phyloP scores from a whole-genome alignment of 2,797 vertebrate species.

The Takifugu ocellatus region DNA sequence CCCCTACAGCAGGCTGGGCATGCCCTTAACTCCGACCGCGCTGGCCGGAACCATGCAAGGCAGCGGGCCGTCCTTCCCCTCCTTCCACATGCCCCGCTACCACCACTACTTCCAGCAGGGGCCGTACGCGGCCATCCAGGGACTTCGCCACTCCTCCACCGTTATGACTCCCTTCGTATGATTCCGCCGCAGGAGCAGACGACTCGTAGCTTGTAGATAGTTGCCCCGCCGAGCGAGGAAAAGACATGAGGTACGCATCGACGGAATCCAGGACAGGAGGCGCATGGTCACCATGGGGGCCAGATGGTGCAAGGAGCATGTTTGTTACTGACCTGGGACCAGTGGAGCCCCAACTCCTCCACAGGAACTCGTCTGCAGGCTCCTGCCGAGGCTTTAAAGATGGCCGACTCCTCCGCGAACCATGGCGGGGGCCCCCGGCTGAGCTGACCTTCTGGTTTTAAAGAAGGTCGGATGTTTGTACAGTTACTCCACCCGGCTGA shows the following conservation, averaged over 20 bases:
- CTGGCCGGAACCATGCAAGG: conserved; percentile 90
- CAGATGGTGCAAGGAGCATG: conserved; percentile 31
- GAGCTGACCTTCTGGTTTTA: conserved; percentile 23
- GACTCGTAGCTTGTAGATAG: conserved; percentile 70
- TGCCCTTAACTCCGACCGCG: conserved; percentile 89
- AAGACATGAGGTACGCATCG: conserved; percentile 19
- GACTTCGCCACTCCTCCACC: conserved; percentile 94
- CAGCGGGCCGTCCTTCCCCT: conserved; percentile 92
- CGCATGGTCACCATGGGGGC: not conserved
- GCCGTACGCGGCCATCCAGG: conserved; percentile 96
- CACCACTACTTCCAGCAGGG: conserved; percentile 99
- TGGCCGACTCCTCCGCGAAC: not conserved
- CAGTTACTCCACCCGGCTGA: conserved; percentile 22
- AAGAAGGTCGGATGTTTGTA: conserved; percentile 47
- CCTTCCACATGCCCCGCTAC: conserved; percentile 98
- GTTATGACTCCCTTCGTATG: conserved; percentile 99
- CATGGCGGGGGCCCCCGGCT: not conserved
- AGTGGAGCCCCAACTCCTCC: conserved; percentile 31
- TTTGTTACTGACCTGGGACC: conserved; percentile 31
- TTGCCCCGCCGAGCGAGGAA: conserved; percentile 32
- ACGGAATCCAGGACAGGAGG: not conserved
- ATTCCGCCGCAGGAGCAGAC: conserved; percentile 57
- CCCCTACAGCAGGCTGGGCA: conserved; percentile 88
- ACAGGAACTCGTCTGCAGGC: not conserved
- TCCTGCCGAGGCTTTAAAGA: conserved; percentile 9